A percentile compares a stretch with the other conserved stretches of the same genome.
Conservation (phyloP, 1,140 invertebrate species). For the Plutomurus gul region DNA sequence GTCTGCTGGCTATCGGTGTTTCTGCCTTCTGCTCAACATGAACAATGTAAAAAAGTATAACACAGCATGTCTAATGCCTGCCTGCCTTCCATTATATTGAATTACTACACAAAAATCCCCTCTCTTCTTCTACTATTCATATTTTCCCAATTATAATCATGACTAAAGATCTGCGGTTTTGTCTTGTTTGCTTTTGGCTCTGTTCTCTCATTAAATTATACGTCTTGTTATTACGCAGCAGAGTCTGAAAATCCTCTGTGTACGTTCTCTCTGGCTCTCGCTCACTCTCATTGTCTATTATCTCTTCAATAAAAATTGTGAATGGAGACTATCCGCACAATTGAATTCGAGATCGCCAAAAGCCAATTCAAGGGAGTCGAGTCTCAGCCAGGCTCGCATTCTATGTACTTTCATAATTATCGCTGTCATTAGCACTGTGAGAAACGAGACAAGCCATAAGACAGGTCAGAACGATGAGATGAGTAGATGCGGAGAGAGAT, state of each 20-base stretch:
- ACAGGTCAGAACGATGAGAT: not conserved
- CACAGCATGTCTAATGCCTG: too few species aligned
- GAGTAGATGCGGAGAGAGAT: too few species aligned
- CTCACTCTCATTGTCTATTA: not conserved
- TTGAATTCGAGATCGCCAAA: conserved; percentile 23
- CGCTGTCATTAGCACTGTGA: conserved; percentile 7
- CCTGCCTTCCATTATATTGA: not conserved
- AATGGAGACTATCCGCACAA: not conserved
- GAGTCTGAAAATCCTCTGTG: too few species aligned
- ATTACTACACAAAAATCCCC: not conserved
- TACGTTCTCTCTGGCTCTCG: not conserved
- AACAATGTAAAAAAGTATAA: too few species aligned
- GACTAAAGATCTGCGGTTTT: not conserved
- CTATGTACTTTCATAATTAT: conserved; percentile 12
- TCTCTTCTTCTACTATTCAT: not conserved
- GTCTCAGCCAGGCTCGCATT: not conserved
- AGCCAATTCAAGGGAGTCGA: not conserved
- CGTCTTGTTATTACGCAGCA: too few species aligned
- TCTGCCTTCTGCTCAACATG: too few species aligned
- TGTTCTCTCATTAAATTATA: not conserved
- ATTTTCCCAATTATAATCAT: not conserved
- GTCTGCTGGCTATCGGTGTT: not conserved
- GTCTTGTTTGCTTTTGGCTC: not conserved
- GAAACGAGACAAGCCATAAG: not conserved
- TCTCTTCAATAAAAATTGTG: not conserved